Percentiles rank a stretch among this genome's conserved stretches.
phyloP scores from a whole-genome alignment of 2,113 vertebrate genomes.

The Ameiurus melas region DNA sequence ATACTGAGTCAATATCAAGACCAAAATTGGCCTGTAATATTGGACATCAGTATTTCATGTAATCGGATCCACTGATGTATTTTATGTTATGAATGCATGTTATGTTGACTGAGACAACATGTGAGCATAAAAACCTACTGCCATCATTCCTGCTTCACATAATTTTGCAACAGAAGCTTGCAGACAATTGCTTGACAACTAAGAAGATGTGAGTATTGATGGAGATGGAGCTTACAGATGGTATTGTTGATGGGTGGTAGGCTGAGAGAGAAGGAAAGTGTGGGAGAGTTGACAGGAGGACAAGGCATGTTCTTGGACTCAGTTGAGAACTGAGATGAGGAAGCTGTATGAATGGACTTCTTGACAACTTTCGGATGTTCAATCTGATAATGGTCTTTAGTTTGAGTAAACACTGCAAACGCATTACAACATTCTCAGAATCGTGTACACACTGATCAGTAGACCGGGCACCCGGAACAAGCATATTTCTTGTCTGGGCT shows the following conservation, averaged over 20 bases:
- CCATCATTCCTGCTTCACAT: no score
- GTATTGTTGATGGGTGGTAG: slow-evolving; percentile 36
- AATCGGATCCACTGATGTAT: not conserved
- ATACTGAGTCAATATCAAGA: not conserved
- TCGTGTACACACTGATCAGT: not conserved
- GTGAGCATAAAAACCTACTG: not conserved
- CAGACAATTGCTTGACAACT: not conserved
- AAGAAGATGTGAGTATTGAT: not conserved
- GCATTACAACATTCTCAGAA: not conserved
- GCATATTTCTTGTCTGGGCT: not conserved
- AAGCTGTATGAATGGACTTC: slow-evolving; percentile 32
- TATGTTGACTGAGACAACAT: not conserved
- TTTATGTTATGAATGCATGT: not conserved
- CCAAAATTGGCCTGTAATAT: not conserved
- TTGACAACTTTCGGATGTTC: not conserved
- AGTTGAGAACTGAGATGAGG: slow-evolving; percentile 3
- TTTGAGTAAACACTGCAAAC: not conserved
- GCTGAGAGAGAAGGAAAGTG: slow-evolving; percentile 34
- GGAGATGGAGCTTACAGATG: slow-evolving; percentile 36
- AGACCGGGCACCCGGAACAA: not conserved
- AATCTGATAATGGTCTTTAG: not conserved
- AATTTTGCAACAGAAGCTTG: slow-evolving; percentile 3
- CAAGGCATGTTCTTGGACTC: slow-evolving; percentile 38
- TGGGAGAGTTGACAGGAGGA: slow-evolving; percentile 44
- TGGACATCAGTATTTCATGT: not conserved